phyloP scores from a whole-genome alignment of 2,888 invertebrate genomes.

The Hipparchia sbordonii region DNA sequence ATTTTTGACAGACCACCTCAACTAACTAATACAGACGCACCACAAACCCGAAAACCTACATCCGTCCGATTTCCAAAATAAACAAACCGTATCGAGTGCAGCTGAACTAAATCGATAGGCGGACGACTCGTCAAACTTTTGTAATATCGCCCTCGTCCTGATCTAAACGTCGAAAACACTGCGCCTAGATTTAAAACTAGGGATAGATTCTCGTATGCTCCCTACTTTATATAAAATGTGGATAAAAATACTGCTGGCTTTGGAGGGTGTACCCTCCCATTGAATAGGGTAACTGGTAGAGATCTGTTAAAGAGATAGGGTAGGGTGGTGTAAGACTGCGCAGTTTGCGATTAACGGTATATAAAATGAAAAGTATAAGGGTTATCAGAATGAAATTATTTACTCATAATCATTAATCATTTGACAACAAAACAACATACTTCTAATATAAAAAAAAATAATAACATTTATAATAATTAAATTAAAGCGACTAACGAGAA shows the following conservation, averaged over 20 bases:
- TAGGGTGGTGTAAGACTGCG: no score
- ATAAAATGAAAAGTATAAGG: no score
- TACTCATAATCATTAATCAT: no score
- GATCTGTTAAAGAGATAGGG: no score
- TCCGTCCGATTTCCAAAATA: slow-evolving; percentile 72
- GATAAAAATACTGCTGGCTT: background rate
- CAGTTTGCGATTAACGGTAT: no score
- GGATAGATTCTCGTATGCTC: background rate
- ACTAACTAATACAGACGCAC: slow-evolving; percentile 58
- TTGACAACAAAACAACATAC: no score
- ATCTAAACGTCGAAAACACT: slow-evolving; percentile 40
- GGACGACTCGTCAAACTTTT: slow-evolving; percentile 75
- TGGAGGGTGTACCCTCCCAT: background rate
- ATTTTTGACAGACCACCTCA: slow-evolving; percentile 39
- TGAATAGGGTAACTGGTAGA: no score
- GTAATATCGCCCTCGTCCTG: slow-evolving; percentile 54
- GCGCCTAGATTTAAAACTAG: slow-evolving; percentile 11
- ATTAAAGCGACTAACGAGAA: no score
- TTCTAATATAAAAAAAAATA: no score
- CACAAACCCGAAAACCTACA: slow-evolving; percentile 80
- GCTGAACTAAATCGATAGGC: slow-evolving; percentile 73
- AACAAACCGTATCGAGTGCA: slow-evolving; percentile 64
- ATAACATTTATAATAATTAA: no score
- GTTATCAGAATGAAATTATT: no score
- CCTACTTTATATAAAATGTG: background rate